A percentile compares a stretch with the other conserved stretches of the same genome.
phyloP scores from a whole-genome alignment of 2,797 vertebrate genomes.

The Sebastes hubbsi region DNA sequence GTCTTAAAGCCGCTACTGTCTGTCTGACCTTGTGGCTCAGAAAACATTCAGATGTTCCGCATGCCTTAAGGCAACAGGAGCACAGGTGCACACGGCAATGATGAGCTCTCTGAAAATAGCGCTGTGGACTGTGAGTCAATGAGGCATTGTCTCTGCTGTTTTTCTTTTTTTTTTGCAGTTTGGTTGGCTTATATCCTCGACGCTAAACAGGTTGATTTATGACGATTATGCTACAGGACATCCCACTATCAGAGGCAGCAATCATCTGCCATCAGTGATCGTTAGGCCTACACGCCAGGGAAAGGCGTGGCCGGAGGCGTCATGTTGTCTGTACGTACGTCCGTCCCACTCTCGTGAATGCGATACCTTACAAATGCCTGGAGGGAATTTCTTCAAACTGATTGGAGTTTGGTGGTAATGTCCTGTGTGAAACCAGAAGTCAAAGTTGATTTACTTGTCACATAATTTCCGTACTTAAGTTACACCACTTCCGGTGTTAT shows the following conservation, averaged over 20 bases:
- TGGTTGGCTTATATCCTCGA: background rate
- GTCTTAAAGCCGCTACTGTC: constrained; percentile 25
- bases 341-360: too few species aligned
- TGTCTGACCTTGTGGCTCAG: constrained; percentile 62
- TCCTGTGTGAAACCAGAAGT: too few species aligned
- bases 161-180: background rate
- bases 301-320: accelerated
- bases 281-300: accelerated
- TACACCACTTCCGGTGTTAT: too few species aligned
- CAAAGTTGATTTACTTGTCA: too few species aligned
- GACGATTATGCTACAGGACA: background rate
- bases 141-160: background rate
- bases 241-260: background rate
- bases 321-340: too few species aligned
- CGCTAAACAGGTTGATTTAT: background rate
- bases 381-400: too few species aligned
- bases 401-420: too few species aligned
- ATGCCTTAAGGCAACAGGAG: constrained; percentile 47
- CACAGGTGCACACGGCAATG: constrained; percentile 11
- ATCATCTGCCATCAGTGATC: background rate
- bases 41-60: constrained; percentile 53
- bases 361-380: too few species aligned
- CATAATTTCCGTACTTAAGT: too few species aligned
- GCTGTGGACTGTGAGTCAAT: background rate
- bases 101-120: constrained; percentile 33